A percentile compares a stretch with the other conserved stretches of the same genome.
These are phyloP conservation scores for Amiota communis DNA, from an alignment of 2,888 invertebrate genomes.

Conservation along the genomic window DNA sequence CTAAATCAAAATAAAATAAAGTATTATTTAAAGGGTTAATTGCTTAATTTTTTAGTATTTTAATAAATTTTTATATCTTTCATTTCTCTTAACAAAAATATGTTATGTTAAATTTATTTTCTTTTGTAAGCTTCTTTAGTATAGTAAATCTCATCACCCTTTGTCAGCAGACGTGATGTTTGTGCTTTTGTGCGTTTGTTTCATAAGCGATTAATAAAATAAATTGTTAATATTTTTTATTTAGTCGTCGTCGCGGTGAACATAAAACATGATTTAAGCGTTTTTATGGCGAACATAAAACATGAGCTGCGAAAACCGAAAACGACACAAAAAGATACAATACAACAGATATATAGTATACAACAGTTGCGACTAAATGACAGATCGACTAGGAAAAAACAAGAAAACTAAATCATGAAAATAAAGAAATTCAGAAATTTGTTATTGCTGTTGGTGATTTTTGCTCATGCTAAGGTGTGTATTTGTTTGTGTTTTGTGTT, in stretches of 20 bases:
- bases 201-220: conserved; percentile 21
- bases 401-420: conserved; percentile 1
- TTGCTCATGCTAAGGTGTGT: conserved; percentile 45
- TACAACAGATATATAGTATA: neutral
- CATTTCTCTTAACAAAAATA: no score
- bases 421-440: conserved; percentile 6
- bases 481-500: conserved; percentile 12
- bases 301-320: conserved; percentile 4
- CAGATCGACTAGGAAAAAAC: conserved; percentile 2
- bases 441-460: neutral
- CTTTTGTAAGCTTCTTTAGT: no score
- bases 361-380: conserved; percentile 10
- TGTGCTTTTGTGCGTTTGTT: neutral
- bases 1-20: no score
- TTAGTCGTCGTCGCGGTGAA: conserved; percentile 1
- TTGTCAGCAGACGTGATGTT: neutral
- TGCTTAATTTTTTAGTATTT: no score
- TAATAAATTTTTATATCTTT: no score
- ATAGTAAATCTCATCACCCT: no score
- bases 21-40: no score
- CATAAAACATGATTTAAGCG: conserved; percentile 40
- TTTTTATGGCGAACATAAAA: conserved; percentile 34
- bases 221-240: neutral
- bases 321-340: neutral
- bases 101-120: no score